Conservation (phyloP, 2,113 vertebrate genomes). For the Meleagris gallopavo region DNA sequence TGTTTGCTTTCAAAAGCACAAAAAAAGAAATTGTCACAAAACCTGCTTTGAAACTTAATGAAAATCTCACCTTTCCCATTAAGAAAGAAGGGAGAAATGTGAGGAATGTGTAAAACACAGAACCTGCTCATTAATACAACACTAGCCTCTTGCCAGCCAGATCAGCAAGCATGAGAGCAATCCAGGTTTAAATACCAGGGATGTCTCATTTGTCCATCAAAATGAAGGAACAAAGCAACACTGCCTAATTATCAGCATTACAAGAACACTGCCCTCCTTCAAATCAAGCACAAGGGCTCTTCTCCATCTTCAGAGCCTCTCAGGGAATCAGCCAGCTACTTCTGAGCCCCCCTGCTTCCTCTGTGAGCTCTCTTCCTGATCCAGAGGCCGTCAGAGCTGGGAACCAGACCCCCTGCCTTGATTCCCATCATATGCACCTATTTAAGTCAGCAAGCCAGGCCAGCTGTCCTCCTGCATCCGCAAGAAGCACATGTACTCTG, state of each 20-base stretch:
- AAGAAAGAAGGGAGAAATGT: neutral
- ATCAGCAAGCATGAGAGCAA: neutral
- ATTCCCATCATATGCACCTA: conserved; percentile 41
- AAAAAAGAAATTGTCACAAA: neutral
- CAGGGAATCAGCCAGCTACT: neutral
- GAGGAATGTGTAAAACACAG: conserved; percentile 10
- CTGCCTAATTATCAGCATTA: neutral
- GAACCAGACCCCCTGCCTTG: conserved; percentile 43
- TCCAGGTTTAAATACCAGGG: neutral
- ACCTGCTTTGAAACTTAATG: neutral
- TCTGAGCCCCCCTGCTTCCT: neutral
- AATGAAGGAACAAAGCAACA: neutral
- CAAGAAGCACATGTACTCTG: neutral
- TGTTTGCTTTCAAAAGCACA: neutral
- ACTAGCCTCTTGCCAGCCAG: neutral
- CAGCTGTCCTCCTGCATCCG: neutral
- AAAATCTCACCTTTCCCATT: neutral
- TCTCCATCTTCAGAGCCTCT: neutral
- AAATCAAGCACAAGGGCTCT: conserved; percentile 26
- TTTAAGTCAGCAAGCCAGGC: neutral
- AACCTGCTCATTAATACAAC: neutral
- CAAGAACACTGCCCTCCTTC: conserved; percentile 2
- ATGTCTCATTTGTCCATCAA: conserved; percentile 18
- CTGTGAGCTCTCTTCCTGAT: neutral
- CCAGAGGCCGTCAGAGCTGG: conserved; percentile 32